phyloP scores from a whole-genome alignment of 2,797 vertebrate genomes.

The Acanthurus tractus region DNA sequence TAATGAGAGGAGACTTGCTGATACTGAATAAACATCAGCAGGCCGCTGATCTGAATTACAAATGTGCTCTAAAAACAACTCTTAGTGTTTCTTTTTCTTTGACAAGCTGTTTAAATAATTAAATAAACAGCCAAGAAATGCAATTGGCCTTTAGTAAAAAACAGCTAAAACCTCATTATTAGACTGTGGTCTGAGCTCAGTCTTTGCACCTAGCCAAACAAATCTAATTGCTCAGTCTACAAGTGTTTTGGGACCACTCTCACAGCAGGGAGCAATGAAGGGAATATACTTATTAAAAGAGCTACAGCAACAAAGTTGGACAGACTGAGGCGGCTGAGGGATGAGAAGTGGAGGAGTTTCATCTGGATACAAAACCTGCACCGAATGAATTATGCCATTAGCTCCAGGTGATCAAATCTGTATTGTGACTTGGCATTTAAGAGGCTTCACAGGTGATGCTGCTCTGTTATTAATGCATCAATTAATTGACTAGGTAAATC shows the following conservation, averaged over 20 bases:
- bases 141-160: slow-evolving; percentile 18
- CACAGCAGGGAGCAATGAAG: not conserved
- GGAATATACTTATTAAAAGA: not conserved
- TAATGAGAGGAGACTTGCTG: slow-evolving; percentile 1
- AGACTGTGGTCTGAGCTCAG: slow-evolving; percentile 35
- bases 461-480: too few relatives aligned
- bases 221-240: slow-evolving; percentile 13
- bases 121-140: slow-evolving; percentile 15
- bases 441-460: not conserved
- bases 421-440: slow-evolving; percentile 4
- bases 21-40: slow-evolving; percentile 12
- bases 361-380: slow-evolving; percentile 33
- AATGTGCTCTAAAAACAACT: slow-evolving; percentile 15
- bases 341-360: slow-evolving; percentile 27
- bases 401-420: slow-evolving; percentile 15
- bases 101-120: slow-evolving; percentile 21
- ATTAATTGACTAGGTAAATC: too few relatives aligned
- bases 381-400: slow-evolving; percentile 38
- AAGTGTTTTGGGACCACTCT: not conserved
- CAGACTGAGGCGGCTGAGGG: not conserved
- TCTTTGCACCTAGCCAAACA: slow-evolving; percentile 15
- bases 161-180: slow-evolving; percentile 26
- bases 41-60: slow-evolving; percentile 10
- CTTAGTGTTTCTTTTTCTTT: slow-evolving; percentile 4
- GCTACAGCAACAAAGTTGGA: slow-evolving; percentile 5